phyloP scores from a whole-genome alignment of 2,888 invertebrate species.

The Conistra vaccinii region DNA sequence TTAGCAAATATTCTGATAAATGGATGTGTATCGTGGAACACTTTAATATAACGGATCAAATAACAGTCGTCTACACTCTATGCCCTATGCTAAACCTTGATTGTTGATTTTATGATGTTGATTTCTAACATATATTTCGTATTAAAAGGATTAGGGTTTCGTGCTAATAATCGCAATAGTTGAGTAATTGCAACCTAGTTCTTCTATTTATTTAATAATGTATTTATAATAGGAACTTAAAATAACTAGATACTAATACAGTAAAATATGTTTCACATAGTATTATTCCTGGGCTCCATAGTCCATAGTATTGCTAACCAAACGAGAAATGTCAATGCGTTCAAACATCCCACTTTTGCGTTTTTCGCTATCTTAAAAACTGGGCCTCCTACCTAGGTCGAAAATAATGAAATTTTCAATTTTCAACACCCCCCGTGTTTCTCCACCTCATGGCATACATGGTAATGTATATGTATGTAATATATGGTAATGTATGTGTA shows the following conservation, averaged over 20 bases:
- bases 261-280: not conserved
- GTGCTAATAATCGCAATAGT: slow-evolving; percentile 8
- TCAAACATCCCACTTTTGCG: not conserved
- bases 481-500: no score
- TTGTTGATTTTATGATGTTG: not conserved
- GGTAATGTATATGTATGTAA: no score
- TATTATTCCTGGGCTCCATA: not conserved
- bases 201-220: not conserved
- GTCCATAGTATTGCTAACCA: not conserved
- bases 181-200: not conserved
- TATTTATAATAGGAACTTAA: not conserved
- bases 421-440: no score
- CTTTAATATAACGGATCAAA: not conserved
- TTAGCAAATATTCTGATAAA: slow-evolving; percentile 28
- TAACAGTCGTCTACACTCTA: not conserved
- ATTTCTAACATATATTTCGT: not conserved
- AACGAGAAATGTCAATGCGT: no score
- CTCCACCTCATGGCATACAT: no score
- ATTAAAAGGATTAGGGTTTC: no score
- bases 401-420: not conserved
- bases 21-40: not conserved
- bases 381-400: not conserved
- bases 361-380: not conserved
- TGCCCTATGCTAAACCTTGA: not conserved
- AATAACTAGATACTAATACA: not conserved